A percentile compares a stretch with the other conserved stretches of the same genome.
Evolutionary conservation across 2,797 vertebrate genomes (phyloP).

Genomic region (Sebastes elongatus): DNA sequence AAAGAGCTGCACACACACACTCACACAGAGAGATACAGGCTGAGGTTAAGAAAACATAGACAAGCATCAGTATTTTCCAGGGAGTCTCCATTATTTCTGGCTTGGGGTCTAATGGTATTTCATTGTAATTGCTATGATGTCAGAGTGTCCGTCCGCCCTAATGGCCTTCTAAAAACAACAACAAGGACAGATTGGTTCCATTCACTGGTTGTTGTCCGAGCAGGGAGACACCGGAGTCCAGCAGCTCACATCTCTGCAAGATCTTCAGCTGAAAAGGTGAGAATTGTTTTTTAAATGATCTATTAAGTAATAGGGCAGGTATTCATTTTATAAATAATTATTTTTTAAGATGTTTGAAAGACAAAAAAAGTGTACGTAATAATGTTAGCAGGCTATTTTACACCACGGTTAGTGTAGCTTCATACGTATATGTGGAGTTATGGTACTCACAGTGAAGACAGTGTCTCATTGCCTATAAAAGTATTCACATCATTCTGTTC

Average conservation of each 20-base stretch:
- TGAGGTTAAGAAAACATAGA: slow-evolving; percentile 75
- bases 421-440: not conserved
- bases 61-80: slow-evolving; percentile 74
- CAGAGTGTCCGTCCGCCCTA: slow-evolving; percentile 75
- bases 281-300: not conserved
- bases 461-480: not conserved
- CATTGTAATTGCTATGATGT: slow-evolving; percentile 83
- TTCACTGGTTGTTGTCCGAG: slow-evolving; percentile 47
- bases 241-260: slow-evolving; percentile 43
- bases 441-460: not conserved
- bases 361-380: not conserved
- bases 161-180: slow-evolving; percentile 76
- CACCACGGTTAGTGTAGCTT: not conserved
- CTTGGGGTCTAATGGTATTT: slow-evolving; percentile 77
- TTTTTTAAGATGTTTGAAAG: not conserved
- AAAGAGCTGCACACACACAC: slow-evolving; percentile 1
- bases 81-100: slow-evolving; percentile 77
- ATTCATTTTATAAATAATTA: not conserved
- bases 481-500: not conserved
- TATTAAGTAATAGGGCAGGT: not conserved
- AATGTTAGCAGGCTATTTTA: not conserved
- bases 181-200: slow-evolving; percentile 72
- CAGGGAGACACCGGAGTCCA: slow-evolving; percentile 45
- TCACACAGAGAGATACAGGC: slow-evolving; percentile 44
- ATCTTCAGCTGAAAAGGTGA: slow-evolving; percentile 57